Conservation (phyloP, 2,113 vertebrate genomes). For the Planiliza haematocheilus region DNA sequence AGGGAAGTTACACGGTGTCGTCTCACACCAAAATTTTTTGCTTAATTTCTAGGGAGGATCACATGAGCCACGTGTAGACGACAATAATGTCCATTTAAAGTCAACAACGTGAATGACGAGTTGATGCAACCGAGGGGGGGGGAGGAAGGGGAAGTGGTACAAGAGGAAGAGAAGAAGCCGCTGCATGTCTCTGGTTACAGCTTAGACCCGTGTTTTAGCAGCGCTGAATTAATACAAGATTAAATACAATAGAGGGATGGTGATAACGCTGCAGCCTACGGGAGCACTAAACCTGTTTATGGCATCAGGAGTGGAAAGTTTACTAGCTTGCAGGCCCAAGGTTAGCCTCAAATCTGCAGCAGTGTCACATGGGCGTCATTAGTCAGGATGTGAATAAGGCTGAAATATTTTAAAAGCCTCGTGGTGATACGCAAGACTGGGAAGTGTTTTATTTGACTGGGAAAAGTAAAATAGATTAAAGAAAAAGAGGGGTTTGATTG, state of each 20-base stretch:
- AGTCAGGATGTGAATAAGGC: conserved; percentile 11
- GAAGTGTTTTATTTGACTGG: conserved; percentile 1
- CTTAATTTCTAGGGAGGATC: not conserved
- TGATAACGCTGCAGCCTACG: too few relatives aligned
- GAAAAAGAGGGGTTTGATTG: too few relatives aligned
- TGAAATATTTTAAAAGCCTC: not conserved
- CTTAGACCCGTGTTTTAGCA: not conserved
- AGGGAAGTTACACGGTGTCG: not conserved
- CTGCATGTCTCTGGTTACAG: conserved; percentile 19
- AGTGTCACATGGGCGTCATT: conserved; percentile 21
- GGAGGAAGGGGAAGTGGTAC: conserved; percentile 65
- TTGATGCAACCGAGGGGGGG: conserved; percentile 35
- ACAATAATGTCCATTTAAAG: conserved; percentile 54
- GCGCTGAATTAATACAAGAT: not conserved
- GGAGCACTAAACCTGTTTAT: not conserved
- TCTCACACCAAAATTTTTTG: conserved; percentile 1
- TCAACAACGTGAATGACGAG: conserved; percentile 36
- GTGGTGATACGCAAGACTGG: not conserved
- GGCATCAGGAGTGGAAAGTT: conserved; percentile 10
- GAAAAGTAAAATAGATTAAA: too few relatives aligned
- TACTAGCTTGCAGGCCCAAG: not conserved
- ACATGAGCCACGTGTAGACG: not conserved
- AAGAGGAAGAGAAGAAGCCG: conserved; percentile 52
- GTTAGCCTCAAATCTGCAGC: conserved; percentile 1
- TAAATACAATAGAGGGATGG: too few relatives aligned